Conservation (phyloP, 1,140 invertebrate species). For the Ditylenchus dipsaci region DNA sequence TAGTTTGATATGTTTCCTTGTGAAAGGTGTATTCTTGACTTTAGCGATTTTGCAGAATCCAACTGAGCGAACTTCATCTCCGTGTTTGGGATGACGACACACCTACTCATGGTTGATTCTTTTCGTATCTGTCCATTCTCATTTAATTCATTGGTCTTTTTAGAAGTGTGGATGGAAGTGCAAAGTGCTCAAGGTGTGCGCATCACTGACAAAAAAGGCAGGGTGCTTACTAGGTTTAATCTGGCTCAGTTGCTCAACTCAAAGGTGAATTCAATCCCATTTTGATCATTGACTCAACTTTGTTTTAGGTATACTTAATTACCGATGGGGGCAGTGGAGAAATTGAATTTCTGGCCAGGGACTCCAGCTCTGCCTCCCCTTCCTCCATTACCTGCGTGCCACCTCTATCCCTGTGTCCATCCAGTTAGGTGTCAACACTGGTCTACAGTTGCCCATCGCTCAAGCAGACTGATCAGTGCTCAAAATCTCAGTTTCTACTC, state of each 20-base stretch:
- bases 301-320: slow-evolving; percentile 38
- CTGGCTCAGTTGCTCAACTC: slow-evolving; percentile 42
- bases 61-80: slow-evolving; percentile 28
- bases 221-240: slow-evolving; percentile 32
- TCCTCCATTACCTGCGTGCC: slow-evolving; percentile 22
- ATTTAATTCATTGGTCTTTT: too few species aligned
- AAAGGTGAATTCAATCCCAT: slow-evolving; percentile 25
- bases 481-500: slow-evolving; percentile 48
- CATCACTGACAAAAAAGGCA: slow-evolving; percentile 19
- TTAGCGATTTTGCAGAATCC: slow-evolving; percentile 9
- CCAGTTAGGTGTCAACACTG: slow-evolving; percentile 39
- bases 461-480: slow-evolving; percentile 32
- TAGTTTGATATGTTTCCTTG: too few species aligned
- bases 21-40: too few species aligned
- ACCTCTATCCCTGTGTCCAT: slow-evolving; percentile 39
- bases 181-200: slow-evolving; percentile 10
- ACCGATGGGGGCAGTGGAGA: slow-evolving; percentile 24
- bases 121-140: too few species aligned
- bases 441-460: slow-evolving; percentile 44
- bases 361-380: slow-evolving; percentile 16
- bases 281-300: slow-evolving; percentile 3
- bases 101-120: slow-evolving; percentile 15
- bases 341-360: slow-evolving; percentile 21
- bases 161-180: slow-evolving; percentile 37
- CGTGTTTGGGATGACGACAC: slow-evolving; percentile 44